Percentiles rank a stretch among this genome's conserved stretches.
phyloP scores from a whole-genome alignment of 2,888 invertebrate genomes.

The Heliothis peltigera region DNA sequence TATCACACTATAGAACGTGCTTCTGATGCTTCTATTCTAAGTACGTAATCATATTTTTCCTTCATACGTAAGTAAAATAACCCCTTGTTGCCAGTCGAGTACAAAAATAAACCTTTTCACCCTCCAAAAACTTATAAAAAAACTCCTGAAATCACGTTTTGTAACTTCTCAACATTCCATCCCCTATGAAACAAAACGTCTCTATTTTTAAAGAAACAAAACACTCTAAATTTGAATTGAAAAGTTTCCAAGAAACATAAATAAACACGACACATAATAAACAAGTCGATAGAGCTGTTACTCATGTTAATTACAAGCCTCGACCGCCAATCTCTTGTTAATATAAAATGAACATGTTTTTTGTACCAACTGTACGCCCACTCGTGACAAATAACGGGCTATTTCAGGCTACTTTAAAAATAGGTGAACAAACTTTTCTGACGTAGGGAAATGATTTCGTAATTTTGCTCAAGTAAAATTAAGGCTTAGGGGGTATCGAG shows the following conservation, averaged over 20 bases:
- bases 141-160: conserved; percentile 8
- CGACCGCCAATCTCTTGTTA: conserved; percentile 67
- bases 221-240: background rate
- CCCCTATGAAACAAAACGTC: conserved; percentile 4
- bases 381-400: conserved; percentile 59
- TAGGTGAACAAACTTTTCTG: conserved; percentile 7
- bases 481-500: background rate
- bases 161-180: conserved; percentile 11
- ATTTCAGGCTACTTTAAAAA: conserved; percentile 35
- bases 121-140: conserved; percentile 5
- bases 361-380: conserved; percentile 54
- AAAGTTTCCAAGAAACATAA: conserved; percentile 48
- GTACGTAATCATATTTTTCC: conserved; percentile 12
- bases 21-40: background rate
- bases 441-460: conserved; percentile 1
- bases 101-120: background rate
- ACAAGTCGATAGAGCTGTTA: conserved; percentile 66
- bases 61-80: conserved; percentile 21
- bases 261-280: conserved; percentile 69
- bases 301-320: conserved; percentile 65
- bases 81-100: no score
- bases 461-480: conserved; percentile 7
- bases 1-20: background rate
- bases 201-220: conserved; percentile 20
- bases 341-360: conserved; percentile 68